Evolutionary conservation across 2,113 vertebrate species (phyloP).

Genomic region (Neolamprologus cancellatus): DNA sequence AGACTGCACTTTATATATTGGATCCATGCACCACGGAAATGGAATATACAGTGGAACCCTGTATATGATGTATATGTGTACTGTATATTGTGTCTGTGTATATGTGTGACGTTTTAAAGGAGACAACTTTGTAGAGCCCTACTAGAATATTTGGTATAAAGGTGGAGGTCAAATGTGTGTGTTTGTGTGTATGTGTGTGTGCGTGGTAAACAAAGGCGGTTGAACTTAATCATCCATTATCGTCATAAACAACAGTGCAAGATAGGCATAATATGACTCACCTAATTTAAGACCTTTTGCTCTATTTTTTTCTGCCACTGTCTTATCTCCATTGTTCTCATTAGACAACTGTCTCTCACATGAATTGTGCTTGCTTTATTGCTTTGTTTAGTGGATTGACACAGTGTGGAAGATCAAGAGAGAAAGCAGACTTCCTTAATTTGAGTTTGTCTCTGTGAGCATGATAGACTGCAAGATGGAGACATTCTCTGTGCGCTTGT

Average conservation of each 20-base stretch:
- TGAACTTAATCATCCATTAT: background rate
- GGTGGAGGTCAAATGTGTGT: background rate
- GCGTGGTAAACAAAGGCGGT: background rate
- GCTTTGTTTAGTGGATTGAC: slow-evolving; percentile 56
- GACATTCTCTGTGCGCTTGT: background rate
- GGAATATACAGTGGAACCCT: slow-evolving; percentile 41
- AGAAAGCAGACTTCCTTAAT: slow-evolving; percentile 35
- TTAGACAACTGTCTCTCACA: background rate
- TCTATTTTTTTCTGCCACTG: background rate
- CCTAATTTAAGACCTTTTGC: background rate
- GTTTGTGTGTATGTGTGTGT: background rate
- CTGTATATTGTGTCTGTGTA: background rate
- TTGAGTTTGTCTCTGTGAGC: background rate
- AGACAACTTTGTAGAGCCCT: background rate
- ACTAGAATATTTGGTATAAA: background rate
- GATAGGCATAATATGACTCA: background rate
- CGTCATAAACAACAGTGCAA: background rate
- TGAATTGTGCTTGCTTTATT: background rate
- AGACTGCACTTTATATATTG: slow-evolving; percentile 66
- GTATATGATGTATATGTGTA: background rate
- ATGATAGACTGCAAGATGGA: background rate
- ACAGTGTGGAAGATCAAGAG: slow-evolving; percentile 48
- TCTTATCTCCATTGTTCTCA: background rate
- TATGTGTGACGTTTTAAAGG: background rate
- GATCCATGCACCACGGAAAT: slow-evolving; percentile 57